Base-by-base conservation (phyloP, 2,797 vertebrate genomes). In the Hirundo rustica region DNA sequence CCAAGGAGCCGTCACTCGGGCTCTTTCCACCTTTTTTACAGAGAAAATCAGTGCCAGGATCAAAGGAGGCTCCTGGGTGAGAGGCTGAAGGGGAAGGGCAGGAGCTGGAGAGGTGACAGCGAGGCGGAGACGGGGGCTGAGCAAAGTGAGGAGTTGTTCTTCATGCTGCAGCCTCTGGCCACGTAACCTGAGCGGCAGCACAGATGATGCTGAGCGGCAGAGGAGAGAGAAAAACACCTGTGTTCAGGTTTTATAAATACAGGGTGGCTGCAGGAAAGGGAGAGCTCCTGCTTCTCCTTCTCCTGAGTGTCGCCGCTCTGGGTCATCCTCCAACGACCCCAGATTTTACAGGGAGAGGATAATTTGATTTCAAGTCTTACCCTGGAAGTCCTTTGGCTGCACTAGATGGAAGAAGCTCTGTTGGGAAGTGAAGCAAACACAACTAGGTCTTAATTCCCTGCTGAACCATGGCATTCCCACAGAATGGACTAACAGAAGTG, bases 291-390 rank as follows among this genome's bases (percentile, higher is more conserved):
- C 57, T 74, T 6, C 72, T 78, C 64, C 38, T 38, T 38, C 38
- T 42, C 44, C 47, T 32, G 22, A 27, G 34, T 5, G 36, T 47
- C 0, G 0, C 21, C 45, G 74, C 36, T 54, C 62, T n/a, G 55
- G 34, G 15, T 26, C 70, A 50, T 21, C 42, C 86, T 79, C 75
- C 85, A 57, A 76, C 3, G 45, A 83, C 57, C 50, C 30, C 53
- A 22, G 8, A 22, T 82, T 85, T 61, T 77, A 71, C 57, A 64
- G 65, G 53, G 85, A 89, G 62, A 87, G 34, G 29, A 86, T 83
- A 88, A 74, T 16, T 12, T 36, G 34, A 80, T 74, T 85, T 65
- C 19, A 79, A 34, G 44, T 32, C 38, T 67, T 47, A 40, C 12
- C 32, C 65, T 83, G 62, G 32, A 80, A 89, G 42, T 47, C 21